phyloP scores from a whole-genome alignment of 2,888 invertebrate genomes.

The Germaria angustata region DNA sequence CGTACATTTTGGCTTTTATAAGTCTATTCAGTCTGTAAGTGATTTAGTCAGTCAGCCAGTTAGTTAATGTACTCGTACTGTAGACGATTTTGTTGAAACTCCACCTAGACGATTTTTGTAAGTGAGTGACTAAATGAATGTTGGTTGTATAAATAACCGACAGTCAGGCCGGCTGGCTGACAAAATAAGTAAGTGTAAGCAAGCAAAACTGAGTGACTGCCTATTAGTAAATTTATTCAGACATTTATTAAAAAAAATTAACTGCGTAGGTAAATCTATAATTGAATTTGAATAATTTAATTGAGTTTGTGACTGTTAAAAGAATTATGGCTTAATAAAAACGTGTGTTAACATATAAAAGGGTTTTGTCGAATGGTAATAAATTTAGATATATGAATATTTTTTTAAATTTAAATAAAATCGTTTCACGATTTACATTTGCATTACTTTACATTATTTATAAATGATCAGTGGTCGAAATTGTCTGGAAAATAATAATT shows the following conservation, averaged over 20 bases:
- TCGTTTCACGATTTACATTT: too few species aligned
- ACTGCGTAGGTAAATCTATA: constrained; percentile 21
- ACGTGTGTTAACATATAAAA: background rate
- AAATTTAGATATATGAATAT: too few species aligned
- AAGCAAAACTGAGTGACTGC: constrained; percentile 13
- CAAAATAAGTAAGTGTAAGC: background rate
- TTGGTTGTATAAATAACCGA: constrained; percentile 14
- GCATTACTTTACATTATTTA: too few species aligned
- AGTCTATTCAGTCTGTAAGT: background rate
- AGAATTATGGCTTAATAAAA: background rate
- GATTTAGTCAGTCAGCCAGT: constrained; percentile 4
- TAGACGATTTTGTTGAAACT: constrained; percentile 43
- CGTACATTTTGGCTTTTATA: constrained; percentile 7
- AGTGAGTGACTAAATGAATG: constrained; percentile 36
- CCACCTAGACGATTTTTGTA: constrained; percentile 31
- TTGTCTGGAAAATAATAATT: too few species aligned
- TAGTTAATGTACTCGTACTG: constrained; percentile 33
- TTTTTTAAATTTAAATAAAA: background rate
- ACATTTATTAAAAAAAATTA: background rate
- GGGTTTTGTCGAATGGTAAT: background rate
- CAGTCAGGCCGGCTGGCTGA: constrained; percentile 12
- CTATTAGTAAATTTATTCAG: constrained; percentile 33
- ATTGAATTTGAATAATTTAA: constrained; percentile 24
- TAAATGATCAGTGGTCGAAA: too few species aligned
- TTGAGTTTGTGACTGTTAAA: constrained; percentile 1